Evolutionary conservation across 2,888 invertebrate genomes (phyloP).

Genomic region (Nudaria mundana): DNA sequence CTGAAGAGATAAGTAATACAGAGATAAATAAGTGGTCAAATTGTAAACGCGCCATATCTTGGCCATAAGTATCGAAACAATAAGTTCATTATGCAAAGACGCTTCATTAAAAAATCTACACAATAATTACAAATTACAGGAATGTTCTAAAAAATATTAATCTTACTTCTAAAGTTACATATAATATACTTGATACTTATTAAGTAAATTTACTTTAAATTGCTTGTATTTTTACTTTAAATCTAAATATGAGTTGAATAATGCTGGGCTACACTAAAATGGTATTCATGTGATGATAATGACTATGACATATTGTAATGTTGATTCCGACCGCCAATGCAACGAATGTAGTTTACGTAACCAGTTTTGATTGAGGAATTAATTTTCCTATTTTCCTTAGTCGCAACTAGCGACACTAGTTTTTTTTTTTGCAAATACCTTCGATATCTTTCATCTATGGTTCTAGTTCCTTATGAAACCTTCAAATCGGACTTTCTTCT

Average conservation of each 20-base stretch:
- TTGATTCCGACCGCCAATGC: too few species aligned
- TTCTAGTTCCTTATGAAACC: too few species aligned
- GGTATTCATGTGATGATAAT: too few species aligned
- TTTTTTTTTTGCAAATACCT: too few species aligned
- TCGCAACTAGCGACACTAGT: too few species aligned
- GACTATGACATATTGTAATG: neutral
- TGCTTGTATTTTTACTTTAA: conserved; percentile 5
- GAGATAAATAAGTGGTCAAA: conserved; percentile 20
- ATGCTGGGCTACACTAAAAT: too few species aligned
- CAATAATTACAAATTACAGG: conserved; percentile 41
- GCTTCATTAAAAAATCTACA: conserved; percentile 22
- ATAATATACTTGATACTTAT: conserved; percentile 36
- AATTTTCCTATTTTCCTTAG: too few species aligned
- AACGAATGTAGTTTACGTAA: too few species aligned
- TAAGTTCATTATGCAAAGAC: conserved; percentile 26
- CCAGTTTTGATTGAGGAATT: too few species aligned
- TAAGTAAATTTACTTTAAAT: conserved; percentile 36
- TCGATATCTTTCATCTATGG: too few species aligned
- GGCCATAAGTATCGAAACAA: conserved; percentile 24
- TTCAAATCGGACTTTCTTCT: too few species aligned
- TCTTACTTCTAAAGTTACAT: conserved; percentile 40
- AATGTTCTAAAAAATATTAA: conserved; percentile 45
- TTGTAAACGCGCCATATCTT: conserved; percentile 36
- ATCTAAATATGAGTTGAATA: neutral
- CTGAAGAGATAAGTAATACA: conserved; percentile 13